Evolutionary conservation across 2,797 vertebrate genomes (phyloP).

Genomic region (Scolopax rusticola): DNA sequence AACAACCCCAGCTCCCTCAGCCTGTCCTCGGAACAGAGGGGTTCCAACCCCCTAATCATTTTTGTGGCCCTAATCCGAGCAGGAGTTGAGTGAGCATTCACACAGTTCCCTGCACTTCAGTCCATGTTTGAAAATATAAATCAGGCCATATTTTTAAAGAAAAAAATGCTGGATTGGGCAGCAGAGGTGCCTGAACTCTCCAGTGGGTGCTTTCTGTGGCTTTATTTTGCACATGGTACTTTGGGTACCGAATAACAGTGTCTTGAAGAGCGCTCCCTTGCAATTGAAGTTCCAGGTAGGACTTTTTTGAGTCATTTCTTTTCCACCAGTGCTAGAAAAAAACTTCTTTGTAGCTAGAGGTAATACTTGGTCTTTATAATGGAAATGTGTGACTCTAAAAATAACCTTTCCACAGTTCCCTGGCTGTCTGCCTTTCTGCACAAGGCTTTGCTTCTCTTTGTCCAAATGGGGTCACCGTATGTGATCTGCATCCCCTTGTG

Average conservation of each 20-base stretch:
- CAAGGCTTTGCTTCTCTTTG: neutral
- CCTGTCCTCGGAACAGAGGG: no score
- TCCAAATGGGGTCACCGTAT: neutral
- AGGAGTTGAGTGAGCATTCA: neutral
- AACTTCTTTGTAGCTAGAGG: neutral
- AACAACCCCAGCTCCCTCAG: no score
- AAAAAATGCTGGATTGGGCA: neutral
- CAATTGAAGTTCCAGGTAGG: neutral
- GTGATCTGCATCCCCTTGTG: neutral
- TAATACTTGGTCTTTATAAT: constrained; percentile 29
- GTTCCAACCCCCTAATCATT: no score
- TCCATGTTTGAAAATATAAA: neutral
- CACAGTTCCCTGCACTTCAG: neutral
- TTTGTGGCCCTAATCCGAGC: neutral
- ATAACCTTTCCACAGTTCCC: neutral
- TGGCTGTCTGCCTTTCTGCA: neutral
- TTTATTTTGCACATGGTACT: neutral
- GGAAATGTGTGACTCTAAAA: constrained; percentile 36
- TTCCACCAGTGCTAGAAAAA: neutral
- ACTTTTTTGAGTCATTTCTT: neutral
- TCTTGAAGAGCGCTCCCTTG: accelerated
- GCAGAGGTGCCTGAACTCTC: neutral
- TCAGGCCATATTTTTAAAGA: neutral
- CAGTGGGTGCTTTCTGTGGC: neutral
- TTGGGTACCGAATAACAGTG: neutral